A percentile compares a stretch with the other conserved stretches of the same genome.
These are phyloP conservation scores for Fregetta grallaria DNA, from an alignment of 2,113 vertebrate species.

Conservation along the genomic window DNA sequence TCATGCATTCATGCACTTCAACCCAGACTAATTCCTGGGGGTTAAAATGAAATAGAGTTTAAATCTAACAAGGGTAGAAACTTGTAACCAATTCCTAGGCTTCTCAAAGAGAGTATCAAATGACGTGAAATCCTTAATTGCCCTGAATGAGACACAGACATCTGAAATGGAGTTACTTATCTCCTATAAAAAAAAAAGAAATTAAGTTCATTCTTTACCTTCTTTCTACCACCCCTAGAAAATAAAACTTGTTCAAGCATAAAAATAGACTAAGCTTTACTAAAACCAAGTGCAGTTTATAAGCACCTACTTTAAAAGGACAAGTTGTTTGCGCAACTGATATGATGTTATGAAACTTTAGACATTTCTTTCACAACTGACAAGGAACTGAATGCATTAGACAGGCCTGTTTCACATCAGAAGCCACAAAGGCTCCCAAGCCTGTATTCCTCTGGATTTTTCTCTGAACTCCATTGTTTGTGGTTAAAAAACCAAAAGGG, in stretches of 20 bases:
- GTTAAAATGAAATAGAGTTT: constrained; percentile 1
- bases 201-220: not conserved
- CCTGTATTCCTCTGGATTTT: constrained; percentile 2
- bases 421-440: constrained; percentile 52
- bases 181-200: not conserved
- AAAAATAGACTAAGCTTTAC: not conserved
- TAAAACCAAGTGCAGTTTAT: constrained; percentile 8
- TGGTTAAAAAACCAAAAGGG: constrained; percentile 43
- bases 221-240: not conserved
- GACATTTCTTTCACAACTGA: constrained; percentile 53
- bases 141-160: not conserved
- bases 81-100: not conserved
- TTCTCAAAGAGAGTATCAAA: constrained; percentile 29
- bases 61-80: constrained; percentile 7
- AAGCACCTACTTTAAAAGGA: constrained; percentile 29
- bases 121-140: not conserved
- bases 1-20: not conserved
- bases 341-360: constrained; percentile 55
- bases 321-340: constrained; percentile 27
- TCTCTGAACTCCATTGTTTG: constrained; percentile 43
- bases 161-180: not conserved
- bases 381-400: constrained; percentile 41
- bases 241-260: not conserved
- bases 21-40: not conserved
- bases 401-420: constrained; percentile 45